These are phyloP conservation scores for Pterocles gutturalis DNA, from an alignment of 2,113 vertebrate genomes.

Conservation along the genomic window DNA sequence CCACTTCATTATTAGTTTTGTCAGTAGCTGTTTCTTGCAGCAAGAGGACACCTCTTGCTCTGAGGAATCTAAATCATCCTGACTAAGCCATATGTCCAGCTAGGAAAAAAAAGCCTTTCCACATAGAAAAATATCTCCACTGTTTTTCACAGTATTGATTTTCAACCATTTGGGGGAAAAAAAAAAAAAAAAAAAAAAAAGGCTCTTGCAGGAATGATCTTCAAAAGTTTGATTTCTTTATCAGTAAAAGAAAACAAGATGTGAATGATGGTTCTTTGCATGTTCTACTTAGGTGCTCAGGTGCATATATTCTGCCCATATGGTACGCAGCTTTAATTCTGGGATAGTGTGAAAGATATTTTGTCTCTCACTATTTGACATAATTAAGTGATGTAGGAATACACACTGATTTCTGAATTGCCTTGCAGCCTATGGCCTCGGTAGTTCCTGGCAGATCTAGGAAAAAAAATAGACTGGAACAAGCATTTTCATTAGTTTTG, in stretches of 20 bases:
- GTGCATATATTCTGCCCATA: not conserved
- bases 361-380: not conserved
- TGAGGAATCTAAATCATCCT: not conserved
- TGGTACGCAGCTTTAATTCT: not conserved
- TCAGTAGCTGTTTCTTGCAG: not conserved
- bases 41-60: not conserved
- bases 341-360: not conserved
- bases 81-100: not conserved
- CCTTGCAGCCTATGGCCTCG: not conserved
- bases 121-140: not conserved
- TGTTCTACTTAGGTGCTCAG: not conserved
- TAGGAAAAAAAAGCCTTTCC: not conserved
- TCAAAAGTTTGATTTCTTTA: not conserved
- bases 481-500: not conserved
- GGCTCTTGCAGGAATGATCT: not conserved
- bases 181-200: not conserved
- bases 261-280: not conserved
- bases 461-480: not conserved
- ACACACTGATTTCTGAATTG: not conserved
- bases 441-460: not conserved
- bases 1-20: not conserved
- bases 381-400: not conserved
- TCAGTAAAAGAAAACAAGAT: not conserved
- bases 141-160: not conserved
- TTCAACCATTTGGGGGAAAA: not conserved